Evolutionary conservation across 2,888 invertebrate genomes (phyloP).

Genomic region (Sesia apiformis): DNA sequence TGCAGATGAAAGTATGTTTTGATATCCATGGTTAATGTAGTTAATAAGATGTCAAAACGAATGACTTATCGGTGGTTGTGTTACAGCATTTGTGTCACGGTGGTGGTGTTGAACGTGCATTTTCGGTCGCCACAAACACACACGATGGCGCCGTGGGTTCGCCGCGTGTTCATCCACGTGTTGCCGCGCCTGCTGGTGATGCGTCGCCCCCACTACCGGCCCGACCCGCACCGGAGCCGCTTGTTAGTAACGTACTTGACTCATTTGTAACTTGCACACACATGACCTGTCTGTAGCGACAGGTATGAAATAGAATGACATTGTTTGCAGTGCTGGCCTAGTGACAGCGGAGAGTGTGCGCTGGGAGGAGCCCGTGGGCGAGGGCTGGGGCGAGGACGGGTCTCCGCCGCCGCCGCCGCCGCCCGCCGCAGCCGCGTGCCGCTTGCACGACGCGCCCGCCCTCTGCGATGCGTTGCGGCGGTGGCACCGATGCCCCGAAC

Average conservation of each 20-base stretch:
- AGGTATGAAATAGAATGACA: background rate
- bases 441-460: conserved; percentile 65
- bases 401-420: conserved; percentile 34
- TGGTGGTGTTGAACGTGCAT: conserved; percentile 97
- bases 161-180: conserved; percentile 96
- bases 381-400: conserved; percentile 16
- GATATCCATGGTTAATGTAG: too few species aligned
- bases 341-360: conserved; percentile 19
- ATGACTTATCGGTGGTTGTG: background rate
- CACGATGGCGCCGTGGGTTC: conserved; percentile 98
- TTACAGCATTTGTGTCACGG: conserved; percentile 91
- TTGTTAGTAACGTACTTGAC: conserved; percentile 35
- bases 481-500: conserved; percentile 93
- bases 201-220: conserved; percentile 84
- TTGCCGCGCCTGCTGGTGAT: conserved; percentile 94
- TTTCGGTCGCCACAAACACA: conserved; percentile 98
- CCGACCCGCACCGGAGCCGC: conserved; percentile 76
- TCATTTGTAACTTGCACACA: conserved; percentile 7
- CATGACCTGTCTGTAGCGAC: background rate
- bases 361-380: conserved; percentile 22
- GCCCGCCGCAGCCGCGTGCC: conserved; percentile 75
- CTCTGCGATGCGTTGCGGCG: conserved; percentile 79
- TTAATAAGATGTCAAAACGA: too few species aligned
- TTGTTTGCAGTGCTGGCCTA: conserved; percentile 35
- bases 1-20: too few species aligned